Conservation (phyloP, 53 echinoderm and acorn worm genomes). For the Arbacia lixula region DNA sequence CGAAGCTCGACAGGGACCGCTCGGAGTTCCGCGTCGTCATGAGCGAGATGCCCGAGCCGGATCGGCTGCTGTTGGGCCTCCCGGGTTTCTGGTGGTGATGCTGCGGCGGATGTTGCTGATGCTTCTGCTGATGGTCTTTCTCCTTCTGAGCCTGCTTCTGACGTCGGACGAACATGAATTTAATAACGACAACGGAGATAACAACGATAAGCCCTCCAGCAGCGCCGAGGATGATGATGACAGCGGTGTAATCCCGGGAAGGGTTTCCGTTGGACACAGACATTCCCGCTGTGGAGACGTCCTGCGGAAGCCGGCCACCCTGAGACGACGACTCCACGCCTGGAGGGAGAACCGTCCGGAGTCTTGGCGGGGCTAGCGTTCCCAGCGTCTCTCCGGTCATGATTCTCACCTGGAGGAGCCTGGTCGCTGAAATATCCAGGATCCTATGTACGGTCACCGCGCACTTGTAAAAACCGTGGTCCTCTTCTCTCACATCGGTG, state of each 20-base stretch:
- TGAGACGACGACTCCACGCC: not conserved
- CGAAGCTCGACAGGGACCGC: slow-evolving; percentile 9
- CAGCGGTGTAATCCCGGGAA: slow-evolving; percentile 2
- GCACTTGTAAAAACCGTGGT: not conserved
- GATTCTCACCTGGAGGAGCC: slow-evolving; percentile 13
- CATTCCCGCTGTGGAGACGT: slow-evolving; percentile 15
- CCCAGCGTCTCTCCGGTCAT: slow-evolving; percentile 31
- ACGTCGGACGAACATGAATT: slow-evolving; percentile 6
- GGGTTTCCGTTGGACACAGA: not conserved
- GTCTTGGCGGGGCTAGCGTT: slow-evolving; percentile 20
- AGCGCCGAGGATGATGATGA: slow-evolving; percentile 18
- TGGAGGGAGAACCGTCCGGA: not conserved
- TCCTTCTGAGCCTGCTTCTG: not conserved
- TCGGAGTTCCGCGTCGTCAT: slow-evolving; percentile 20
- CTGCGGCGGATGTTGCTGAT: too few relatives aligned
- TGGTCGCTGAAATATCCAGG: too few relatives aligned
- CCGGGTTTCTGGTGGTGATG: slow-evolving; percentile 1
- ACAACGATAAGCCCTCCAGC: slow-evolving; percentile 26
- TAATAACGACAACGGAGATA: slow-evolving; percentile 1
- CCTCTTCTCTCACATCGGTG: slow-evolving; percentile 2
- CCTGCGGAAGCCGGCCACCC: not conserved
- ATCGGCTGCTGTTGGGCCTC: not conserved
- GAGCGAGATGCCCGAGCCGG: slow-evolving; percentile 16
- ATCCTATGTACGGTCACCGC: not conserved
- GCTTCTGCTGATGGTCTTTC: too few relatives aligned